A percentile compares a stretch with the other conserved stretches of the same genome.
Evolutionary conservation across 1,140 invertebrate species (phyloP).

Genomic region (Trypoxylus dichotomus): DNA sequence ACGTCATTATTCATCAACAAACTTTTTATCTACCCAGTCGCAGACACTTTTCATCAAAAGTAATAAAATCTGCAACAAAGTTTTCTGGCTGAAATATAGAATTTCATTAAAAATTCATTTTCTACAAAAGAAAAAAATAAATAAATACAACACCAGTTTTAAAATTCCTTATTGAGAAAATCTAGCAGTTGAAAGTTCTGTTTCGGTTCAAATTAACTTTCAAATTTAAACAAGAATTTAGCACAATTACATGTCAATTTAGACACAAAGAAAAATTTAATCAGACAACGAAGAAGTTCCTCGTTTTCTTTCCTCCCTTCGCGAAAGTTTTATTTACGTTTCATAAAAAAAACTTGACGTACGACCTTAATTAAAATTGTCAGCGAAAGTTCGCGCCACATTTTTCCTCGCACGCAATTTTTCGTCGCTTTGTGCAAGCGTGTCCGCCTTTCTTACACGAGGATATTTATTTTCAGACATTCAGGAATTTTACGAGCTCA

Average conservation of each 20-base stretch:
- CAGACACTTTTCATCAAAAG: no score
- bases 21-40: no score
- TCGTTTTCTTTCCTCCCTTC: neutral
- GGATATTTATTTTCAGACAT: constrained; percentile 78
- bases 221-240: neutral
- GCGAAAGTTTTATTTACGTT: constrained; percentile 10
- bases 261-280: constrained; percentile 12
- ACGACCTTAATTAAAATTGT: constrained; percentile 20
- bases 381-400: neutral
- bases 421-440: neutral
- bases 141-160: no score
- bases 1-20: no score
- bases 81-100: no score
- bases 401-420: constrained; percentile 19
- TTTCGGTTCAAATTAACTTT: no score
- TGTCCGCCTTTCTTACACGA: neutral
- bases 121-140: no score
- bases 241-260: neutral
- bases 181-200: no score
- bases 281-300: neutral
- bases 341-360: constrained; percentile 24
- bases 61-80: no score
- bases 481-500: constrained; percentile 98
- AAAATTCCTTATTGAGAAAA: no score
- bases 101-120: no score